These are phyloP conservation scores for Laspeyria flexula DNA, from an alignment of 2,888 invertebrate genomes.

Conservation along the genomic window DNA sequence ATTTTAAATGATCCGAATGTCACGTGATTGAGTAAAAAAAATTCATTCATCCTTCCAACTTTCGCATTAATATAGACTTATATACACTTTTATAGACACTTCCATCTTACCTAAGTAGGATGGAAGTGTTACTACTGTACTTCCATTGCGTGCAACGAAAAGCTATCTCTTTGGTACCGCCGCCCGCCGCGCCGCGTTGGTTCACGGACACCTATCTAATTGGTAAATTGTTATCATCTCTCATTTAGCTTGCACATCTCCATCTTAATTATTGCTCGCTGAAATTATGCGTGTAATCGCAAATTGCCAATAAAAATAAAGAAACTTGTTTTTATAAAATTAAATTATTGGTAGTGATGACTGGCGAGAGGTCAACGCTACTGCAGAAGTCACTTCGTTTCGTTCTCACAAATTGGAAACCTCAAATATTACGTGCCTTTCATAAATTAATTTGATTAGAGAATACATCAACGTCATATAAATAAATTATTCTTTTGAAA, in stretches of 20 bases:
- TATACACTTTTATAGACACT: no score
- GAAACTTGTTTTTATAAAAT: slow-evolving; percentile 41
- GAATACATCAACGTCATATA: no score
- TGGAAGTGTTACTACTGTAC: no score
- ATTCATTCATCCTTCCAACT: no score
- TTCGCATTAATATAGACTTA: no score
- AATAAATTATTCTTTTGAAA: no score
- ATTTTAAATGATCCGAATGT: no score
- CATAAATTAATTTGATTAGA: slow-evolving; percentile 21
- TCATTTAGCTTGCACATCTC: slow-evolving; percentile 33
- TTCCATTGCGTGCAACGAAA: slow-evolving; percentile 26
- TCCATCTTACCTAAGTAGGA: no score
- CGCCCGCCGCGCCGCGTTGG: slow-evolving; percentile 11
- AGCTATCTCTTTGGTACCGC: background rate
- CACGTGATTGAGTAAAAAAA: no score
- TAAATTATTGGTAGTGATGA: slow-evolving; percentile 35
- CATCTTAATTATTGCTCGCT: slow-evolving; percentile 37
- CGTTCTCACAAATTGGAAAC: slow-evolving; percentile 46
- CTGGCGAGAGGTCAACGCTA: slow-evolving; percentile 52
- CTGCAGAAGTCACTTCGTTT: slow-evolving; percentile 55
- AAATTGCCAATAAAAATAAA: slow-evolving; percentile 59
- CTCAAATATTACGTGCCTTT: slow-evolving; percentile 22
- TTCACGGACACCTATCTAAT: slow-evolving; percentile 38
- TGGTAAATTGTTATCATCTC: slow-evolving; percentile 36
- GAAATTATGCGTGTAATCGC: slow-evolving; percentile 55